Percentiles rank a stretch among this genome's conserved stretches.
phyloP scores from a whole-genome alignment of 92 coral and sea anemone genomes.

The Palythoa grandis region DNA sequence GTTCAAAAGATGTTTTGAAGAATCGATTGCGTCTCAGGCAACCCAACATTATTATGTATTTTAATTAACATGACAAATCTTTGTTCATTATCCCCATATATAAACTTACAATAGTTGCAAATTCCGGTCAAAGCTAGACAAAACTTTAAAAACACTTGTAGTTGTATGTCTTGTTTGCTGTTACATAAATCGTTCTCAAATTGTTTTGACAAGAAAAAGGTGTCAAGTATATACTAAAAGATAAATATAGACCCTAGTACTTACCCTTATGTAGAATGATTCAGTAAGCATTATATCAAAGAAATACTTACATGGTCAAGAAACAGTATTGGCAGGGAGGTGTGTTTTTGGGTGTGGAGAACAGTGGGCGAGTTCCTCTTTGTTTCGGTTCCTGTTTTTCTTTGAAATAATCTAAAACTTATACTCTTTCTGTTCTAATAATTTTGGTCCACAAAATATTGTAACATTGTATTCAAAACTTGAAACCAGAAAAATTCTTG shows the following conservation, averaged over 20 bases:
- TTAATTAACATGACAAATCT: neutral
- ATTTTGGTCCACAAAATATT: neutral
- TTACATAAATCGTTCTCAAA: neutral
- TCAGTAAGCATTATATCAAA: neutral
- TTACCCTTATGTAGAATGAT: neutral
- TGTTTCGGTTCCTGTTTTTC: constrained; percentile 36
- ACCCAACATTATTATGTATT: neutral
- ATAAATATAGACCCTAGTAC: neutral
- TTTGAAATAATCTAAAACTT: neutral
- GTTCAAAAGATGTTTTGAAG: neutral
- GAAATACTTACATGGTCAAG: neutral
- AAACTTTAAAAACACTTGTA: neutral
- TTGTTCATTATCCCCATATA: neutral
- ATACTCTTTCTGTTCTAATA: neutral
- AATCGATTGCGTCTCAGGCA: neutral
- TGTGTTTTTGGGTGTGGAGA: neutral
- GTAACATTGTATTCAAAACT: neutral
- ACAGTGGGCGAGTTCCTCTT: neutral
- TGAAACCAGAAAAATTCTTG: neutral
- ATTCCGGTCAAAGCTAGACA: neutral
- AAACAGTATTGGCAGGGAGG: neutral
- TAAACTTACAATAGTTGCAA: neutral
- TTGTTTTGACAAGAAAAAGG: neutral
- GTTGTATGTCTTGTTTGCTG: neutral
- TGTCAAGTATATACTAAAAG: neutral